A percentile compares a stretch with the other conserved stretches of the same genome.
Conservation (phyloP, 2,888 invertebrate species). For the Hirudinaria manillensis region DNA sequence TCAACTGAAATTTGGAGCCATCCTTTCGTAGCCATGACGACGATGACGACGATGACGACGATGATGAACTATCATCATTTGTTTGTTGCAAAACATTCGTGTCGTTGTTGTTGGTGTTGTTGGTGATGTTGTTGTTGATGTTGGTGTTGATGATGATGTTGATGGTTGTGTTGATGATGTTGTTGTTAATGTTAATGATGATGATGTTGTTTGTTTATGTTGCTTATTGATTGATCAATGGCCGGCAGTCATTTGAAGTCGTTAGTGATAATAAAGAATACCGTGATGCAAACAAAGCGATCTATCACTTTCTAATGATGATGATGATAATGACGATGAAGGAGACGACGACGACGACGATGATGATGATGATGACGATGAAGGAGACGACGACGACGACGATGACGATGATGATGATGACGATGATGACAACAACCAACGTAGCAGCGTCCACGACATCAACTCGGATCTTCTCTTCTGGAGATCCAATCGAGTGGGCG, state of each 20-base stretch:
- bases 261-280: no score
- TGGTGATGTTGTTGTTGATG: no score
- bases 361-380: slow-evolving; percentile 27
- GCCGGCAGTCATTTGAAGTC: no score
- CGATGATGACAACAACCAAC: slow-evolving; percentile 14
- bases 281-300: no score
- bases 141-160: no score
- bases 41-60: no score
- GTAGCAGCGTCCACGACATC: slow-evolving; percentile 1
- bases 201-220: background rate
- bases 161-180: background rate
- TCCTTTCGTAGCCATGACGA: no score
- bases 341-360: slow-evolving; percentile 12
- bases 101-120: no score
- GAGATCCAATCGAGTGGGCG: background rate
- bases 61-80: no score
- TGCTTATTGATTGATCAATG: no score
- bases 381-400: background rate
- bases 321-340: slow-evolving; percentile 19
- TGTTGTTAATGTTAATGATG: background rate
- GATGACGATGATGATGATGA: slow-evolving; percentile 10
- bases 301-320: background rate
- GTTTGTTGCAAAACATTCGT: no score
- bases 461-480: background rate
- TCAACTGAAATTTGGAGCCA: no score